Base-by-base conservation (phyloP, 2,113 vertebrate genomes). In the Vidua macroura region DNA sequence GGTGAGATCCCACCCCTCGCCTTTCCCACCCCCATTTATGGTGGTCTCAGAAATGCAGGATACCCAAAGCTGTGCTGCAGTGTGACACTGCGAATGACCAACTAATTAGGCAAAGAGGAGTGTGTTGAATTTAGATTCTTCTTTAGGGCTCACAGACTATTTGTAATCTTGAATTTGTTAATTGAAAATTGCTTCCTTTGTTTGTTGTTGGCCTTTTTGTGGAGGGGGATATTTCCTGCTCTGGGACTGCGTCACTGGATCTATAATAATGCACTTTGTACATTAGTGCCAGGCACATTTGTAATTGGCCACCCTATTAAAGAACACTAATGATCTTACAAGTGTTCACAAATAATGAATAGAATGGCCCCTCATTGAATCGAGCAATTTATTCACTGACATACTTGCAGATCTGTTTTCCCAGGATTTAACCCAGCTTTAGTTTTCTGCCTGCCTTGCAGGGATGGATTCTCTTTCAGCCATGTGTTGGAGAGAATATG, bases 301-400 rank as follows among this genome's bases (percentile, higher is more conserved):
- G 83, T 95, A 95, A 95, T 93, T 90, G 91, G 91, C 86, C 67
- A 67, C 92, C 88, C 86, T 81, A 88, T 96, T 97, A 97, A 92
- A 85, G 87, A 87, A 77, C 91, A 95, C 89, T 93, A 95, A 96
- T 95, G 91, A 95, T 92, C 94, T 94, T 95, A 77, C 43, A 83
- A 95, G 87, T 80, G 74, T 87, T 95, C 95, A 69, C 96, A 92
- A 96, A 91, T 95, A 95, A 92, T 94, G 93, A 97, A 95, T 87
- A 95, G 95, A 87, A 90, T 16, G 67, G 82, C 89, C 93, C 85
- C 84, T 92, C 16, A 11, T 75, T 97, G 95, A 90, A 88, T 74
- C 80, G 89, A 87, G 74, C 85, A 89, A 94, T 94, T 97, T 95
- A 90, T 97, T 96, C 43, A 2, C 87, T 91, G 94, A 89, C 89